Conservation (phyloP, 2,888 invertebrate genomes). For the Trachelus iudaicus region DNA sequence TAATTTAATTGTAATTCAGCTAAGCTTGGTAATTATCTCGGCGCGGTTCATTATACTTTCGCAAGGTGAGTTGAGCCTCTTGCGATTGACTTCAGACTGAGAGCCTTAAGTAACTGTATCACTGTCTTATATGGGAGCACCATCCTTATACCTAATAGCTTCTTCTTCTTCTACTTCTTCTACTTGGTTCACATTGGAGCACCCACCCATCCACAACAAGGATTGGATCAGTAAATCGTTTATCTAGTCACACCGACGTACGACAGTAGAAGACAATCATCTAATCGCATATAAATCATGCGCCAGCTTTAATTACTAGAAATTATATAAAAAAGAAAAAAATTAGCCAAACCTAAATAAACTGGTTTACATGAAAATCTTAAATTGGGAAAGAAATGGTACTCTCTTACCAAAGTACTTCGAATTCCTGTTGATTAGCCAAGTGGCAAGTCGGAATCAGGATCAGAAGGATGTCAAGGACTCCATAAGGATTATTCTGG, state of each 20-base stretch:
- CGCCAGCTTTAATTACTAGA: background rate
- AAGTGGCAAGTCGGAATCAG: background rate
- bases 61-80: constrained; percentile 36
- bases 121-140: constrained; percentile 52
- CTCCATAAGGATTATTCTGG: background rate
- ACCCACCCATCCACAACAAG: background rate
- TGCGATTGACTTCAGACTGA: constrained; percentile 50
- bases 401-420: background rate
- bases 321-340: background rate
- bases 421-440: background rate
- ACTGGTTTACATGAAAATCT: background rate
- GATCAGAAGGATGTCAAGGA: background rate
- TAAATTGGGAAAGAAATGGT: background rate
- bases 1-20: background rate
- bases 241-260: background rate
- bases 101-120: constrained; percentile 50
- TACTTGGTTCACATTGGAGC: background rate
- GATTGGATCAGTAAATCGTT: background rate
- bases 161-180: constrained; percentile 9
- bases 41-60: constrained; percentile 35
- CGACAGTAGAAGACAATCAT: background rate
- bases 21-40: background rate
- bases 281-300: background rate
- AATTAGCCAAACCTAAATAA: background rate
- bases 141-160: constrained; percentile 20